Conservation (phyloP, 2,888 invertebrate species). For the Tipula vernalis region DNA sequence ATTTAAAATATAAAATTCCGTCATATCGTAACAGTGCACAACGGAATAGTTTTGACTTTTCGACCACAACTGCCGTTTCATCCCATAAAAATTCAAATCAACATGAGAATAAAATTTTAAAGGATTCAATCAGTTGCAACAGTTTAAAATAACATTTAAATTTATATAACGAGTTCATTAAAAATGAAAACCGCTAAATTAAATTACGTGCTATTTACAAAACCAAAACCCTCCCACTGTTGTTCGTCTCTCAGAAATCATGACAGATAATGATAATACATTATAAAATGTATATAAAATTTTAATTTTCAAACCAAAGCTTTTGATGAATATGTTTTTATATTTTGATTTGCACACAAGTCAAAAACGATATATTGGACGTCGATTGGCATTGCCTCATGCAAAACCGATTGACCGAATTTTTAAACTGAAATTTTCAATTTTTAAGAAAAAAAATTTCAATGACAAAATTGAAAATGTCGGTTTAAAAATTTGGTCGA, state of each 20-base stretch:
- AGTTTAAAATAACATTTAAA: conserved; percentile 11
- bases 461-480: no score
- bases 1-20: conserved; percentile 5
- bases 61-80: background rate
- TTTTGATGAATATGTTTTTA: background rate
- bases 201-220: background rate
- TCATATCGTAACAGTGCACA: background rate
- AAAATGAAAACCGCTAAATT: background rate
- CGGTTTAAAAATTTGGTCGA: no score
- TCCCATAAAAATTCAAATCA: background rate
- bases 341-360: background rate
- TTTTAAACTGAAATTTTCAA: no score
- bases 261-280: background rate
- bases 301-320: background rate
- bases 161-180: background rate
- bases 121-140: conserved; percentile 11
- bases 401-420: no score
- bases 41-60: conserved; percentile 13
- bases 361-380: background rate
- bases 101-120: conserved; percentile 11
- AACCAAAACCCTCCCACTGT: background rate
- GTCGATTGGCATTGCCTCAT: no score
- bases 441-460: no score
- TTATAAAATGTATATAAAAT: background rate
- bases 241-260: background rate